Evolutionary conservation across 1,140 invertebrate species (phyloP).

Genomic region (Drosophila guanche): DNA sequence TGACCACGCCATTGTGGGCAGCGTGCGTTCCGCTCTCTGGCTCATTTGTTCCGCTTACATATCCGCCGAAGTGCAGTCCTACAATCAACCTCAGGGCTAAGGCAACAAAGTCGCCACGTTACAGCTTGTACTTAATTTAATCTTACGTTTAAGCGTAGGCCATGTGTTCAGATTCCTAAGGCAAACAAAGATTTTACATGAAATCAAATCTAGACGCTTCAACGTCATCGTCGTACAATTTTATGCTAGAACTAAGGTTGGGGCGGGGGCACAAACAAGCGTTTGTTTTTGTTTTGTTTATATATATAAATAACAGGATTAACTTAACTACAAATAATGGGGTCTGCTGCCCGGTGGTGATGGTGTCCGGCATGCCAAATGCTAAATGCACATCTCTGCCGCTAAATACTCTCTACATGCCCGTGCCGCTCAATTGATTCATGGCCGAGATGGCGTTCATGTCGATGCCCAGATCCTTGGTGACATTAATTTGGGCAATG

Average conservation of each 20-base stretch:
- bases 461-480: constrained; percentile 89
- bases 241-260: constrained; percentile 32
- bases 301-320: too few species aligned
- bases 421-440: constrained; percentile 40
- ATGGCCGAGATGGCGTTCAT: constrained; percentile 77
- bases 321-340: too few species aligned
- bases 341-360: too few species aligned
- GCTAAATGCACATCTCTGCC: constrained; percentile 5
- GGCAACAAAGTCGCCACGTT: constrained; percentile 11
- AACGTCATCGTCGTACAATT: constrained; percentile 3
- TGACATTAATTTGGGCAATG: constrained; percentile 92
- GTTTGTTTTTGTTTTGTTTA: too few species aligned
- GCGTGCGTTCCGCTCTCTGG: constrained; percentile 51
- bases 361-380: too few species aligned
- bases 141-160: constrained; percentile 36
- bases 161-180: constrained; percentile 43
- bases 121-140: constrained; percentile 31
- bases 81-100: constrained; percentile 30
- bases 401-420: constrained; percentile 36
- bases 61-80: constrained; percentile 63
- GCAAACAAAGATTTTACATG: constrained; percentile 43
- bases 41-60: constrained; percentile 56
- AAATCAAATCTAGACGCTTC: constrained; percentile 9
- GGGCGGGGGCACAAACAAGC: too few species aligned
- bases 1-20: constrained; percentile 43